Evolutionary conservation across 2,113 vertebrate genomes (phyloP), one percentile per base, ranked within the genome.

Genomic region (Anguilla rostrata): DNA sequence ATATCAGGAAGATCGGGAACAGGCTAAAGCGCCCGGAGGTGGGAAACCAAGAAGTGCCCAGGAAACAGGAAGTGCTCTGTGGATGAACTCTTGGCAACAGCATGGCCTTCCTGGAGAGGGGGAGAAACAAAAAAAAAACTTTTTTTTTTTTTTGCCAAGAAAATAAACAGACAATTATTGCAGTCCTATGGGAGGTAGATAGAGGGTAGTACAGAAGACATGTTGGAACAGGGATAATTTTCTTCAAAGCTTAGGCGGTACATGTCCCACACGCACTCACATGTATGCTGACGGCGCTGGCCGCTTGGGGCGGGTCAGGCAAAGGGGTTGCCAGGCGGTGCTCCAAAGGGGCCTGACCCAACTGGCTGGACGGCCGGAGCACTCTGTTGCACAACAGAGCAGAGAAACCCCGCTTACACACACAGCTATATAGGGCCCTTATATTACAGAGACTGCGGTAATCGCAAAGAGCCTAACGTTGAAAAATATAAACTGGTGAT

Each of bases 261-360:
- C 81, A 53, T 16, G 49, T 49, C 12, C 41, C 26, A 57, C 82
- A 84, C 39, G 18, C 75, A 80, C 85, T 86, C 78, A 81, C 85
- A 46, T 63, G 79, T 12, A 29, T 82, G n/a, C 39, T 26, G 39
- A 87, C 87, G 85, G 84, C 75, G 26, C 56, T 63, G 53, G 78
- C 56, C 29, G 56, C 29, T 34, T 79, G 43, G 66, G 39, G 26
- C 39, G 34, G 86, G 78, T 90, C 95, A 97, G 86, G 90, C 94
- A 90, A 97, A 97, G 9, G 94, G 96, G 66, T 96, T 95, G 85
- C 94, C 94, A 87, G 95, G 95, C 82, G 92, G 81, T 79, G 94
- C 93, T 56, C 83, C 93, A 88, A 94, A 93, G 22, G 71, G 89
- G 87, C 87, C 92, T 84, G 93, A 88, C 89, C 90, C 82, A 2